Evolutionary conservation across 1,140 invertebrate species (phyloP), one percentile per base, ranked within the genome.

Genomic region (Palaemon carinicauda): DNA sequence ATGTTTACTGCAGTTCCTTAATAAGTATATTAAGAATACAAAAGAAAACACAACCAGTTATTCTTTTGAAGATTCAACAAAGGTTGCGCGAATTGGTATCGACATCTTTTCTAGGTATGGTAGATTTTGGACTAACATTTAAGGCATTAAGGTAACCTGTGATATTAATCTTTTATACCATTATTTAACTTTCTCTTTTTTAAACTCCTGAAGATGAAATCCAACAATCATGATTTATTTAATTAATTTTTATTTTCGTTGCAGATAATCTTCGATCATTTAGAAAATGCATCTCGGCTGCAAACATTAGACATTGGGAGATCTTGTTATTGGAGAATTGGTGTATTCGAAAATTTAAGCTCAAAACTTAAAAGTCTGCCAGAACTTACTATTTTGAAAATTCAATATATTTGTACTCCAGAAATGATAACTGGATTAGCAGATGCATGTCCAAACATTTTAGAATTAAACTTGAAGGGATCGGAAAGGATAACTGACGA

Each of bases 401-500:
- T 89, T 24, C 85, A 89, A 73, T 89, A 82, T 71, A 89, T 89
- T 60, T 87, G 85, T 54, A 85, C 82, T 31, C 81, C 88, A 77
- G 88, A 82, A 60, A 89, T 89, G 85, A 75, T 89, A 27, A 14
- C 50, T 52, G 80, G 60, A 12, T 52, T 89, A 9, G 75, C 80
- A 21, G 56, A 80, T 27, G 84, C 24, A 12, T 89, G 88, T 82
- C 85, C 88, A 15, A 75, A 73, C 14, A 50, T 89, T 12, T 73
- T 27, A 52, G 88, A 87, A 54, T 77, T 89, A 29, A 84, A 80
- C 51, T 14, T 89, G 24, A 87, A 75, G 69, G 88, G 87, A 54
- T 89, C 88, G 7, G 84, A 89, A 78, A 87, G 87, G 24, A 75
- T 89, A 1, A 69, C 88, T 15, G 84, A 89, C 78, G 19, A 77